Conservation (phyloP, 2,888 invertebrate genomes). For the Antheraea yamamai region DNA sequence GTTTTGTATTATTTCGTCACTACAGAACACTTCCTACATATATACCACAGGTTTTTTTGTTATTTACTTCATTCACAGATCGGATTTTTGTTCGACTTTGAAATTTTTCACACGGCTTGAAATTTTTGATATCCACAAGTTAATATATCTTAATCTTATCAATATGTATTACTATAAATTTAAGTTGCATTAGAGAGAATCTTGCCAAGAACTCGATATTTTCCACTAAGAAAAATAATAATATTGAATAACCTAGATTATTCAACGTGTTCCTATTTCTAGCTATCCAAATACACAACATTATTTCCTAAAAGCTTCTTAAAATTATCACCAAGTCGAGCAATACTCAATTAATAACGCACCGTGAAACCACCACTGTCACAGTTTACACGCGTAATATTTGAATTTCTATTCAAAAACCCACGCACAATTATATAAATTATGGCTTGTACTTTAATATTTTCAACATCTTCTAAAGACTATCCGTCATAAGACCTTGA, state of each 20-base stretch:
- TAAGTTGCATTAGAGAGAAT: not conserved
- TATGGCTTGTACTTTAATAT: not conserved
- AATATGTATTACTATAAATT: not conserved
- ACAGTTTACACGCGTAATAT: not conserved
- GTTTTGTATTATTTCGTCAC: not conserved
- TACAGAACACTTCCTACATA: too few relatives aligned
- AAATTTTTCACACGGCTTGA: not conserved
- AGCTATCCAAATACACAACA: not conserved
- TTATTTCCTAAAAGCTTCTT: not conserved
- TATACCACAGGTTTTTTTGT: not conserved
- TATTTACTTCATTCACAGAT: not conserved
- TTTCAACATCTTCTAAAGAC: not conserved
- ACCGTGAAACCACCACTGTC: not conserved
- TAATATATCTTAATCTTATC: not conserved
- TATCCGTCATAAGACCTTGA: not conserved
- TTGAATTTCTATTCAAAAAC: not conserved
- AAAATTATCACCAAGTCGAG: not conserved
- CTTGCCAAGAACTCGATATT: not conserved
- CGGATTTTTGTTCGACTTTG: not conserved
- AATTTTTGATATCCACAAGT: not conserved
- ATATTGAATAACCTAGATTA: not conserved
- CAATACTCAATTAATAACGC: not conserved
- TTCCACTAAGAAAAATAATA: not conserved
- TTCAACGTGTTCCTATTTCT: not conserved
- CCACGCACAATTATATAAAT: not conserved